Evolutionary conservation across 2,888 invertebrate species (phyloP).

Genomic region (Drosophila lutescens): DNA sequence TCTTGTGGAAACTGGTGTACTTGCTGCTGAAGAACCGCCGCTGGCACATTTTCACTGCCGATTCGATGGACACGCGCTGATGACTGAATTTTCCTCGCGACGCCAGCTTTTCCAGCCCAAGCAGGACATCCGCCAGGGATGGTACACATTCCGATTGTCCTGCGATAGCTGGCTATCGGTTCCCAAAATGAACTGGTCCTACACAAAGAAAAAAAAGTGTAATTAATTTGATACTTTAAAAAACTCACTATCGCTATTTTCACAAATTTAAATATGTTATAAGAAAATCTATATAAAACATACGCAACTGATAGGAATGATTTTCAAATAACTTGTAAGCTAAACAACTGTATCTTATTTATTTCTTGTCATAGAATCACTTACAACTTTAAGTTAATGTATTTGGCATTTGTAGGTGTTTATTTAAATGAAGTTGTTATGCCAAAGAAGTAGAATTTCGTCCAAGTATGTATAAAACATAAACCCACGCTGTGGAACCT

Average conservation of each 20-base stretch:
- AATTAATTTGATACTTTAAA: too few species aligned
- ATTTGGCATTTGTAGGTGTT: too few species aligned
- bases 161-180: conserved; percentile 1
- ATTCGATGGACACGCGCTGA: conserved; percentile 71
- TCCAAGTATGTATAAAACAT: too few species aligned
- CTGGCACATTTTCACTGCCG: conserved; percentile 82
- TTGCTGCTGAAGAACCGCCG: conserved; percentile 82
- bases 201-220: not conserved
- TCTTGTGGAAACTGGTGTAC: conserved; percentile 84
- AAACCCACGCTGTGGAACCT: not conserved
- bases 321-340: too few species aligned
- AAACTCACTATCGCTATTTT: not conserved
- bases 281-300: too few species aligned
- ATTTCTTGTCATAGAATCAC: too few species aligned
- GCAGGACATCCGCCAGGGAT: conserved; percentile 17
- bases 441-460: too few species aligned
- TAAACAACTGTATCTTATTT: too few species aligned
- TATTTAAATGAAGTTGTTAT: too few species aligned
- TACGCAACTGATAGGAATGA: too few species aligned
- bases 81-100: conserved; percentile 72
- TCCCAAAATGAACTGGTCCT: not conserved
- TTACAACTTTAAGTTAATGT: too few species aligned
- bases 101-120: conserved; percentile 15
- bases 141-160: not conserved
- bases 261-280: too few species aligned